phyloP scores from a whole-genome alignment of 2,113 vertebrate species.

The Romanogobio albipinnatus region DNA sequence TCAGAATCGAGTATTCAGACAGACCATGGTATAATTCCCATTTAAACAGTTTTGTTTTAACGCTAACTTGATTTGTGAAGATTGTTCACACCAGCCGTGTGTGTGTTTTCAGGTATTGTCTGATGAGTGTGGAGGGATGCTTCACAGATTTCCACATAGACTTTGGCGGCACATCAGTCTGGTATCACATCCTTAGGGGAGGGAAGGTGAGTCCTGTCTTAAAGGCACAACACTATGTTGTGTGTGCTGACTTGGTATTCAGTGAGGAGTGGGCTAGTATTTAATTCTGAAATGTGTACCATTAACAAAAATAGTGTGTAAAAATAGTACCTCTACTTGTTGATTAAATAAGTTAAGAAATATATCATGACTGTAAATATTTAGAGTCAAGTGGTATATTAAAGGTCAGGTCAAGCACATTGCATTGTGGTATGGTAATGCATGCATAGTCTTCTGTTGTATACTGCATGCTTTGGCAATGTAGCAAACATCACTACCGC shows the following conservation, averaged over 20 bases:
- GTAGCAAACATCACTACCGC: too few relatives aligned
- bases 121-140: slow-evolving; percentile 98
- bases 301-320: not conserved
- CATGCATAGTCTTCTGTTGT: not conserved
- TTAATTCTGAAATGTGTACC: not conserved
- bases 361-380: not conserved
- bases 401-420: not conserved
- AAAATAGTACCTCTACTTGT: not conserved
- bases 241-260: not conserved
- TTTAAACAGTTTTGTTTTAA: not conserved
- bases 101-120: slow-evolving; percentile 84
- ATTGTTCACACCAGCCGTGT: not conserved
- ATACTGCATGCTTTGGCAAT: too few relatives aligned
- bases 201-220: slow-evolving; percentile 83
- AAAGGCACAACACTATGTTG: not conserved
- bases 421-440: not conserved
- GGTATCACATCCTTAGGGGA: slow-evolving; percentile 97
- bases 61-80: not conserved
- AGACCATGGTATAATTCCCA: too few relatives aligned
- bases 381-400: not conserved
- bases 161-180: slow-evolving; percentile 97
- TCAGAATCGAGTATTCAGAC: too few relatives aligned
- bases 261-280: too few relatives aligned
- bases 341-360: not conserved
- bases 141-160: slow-evolving; percentile 99